Conservation (phyloP, 1,140 invertebrate species). For the Zaprionus lachaisei region DNA sequence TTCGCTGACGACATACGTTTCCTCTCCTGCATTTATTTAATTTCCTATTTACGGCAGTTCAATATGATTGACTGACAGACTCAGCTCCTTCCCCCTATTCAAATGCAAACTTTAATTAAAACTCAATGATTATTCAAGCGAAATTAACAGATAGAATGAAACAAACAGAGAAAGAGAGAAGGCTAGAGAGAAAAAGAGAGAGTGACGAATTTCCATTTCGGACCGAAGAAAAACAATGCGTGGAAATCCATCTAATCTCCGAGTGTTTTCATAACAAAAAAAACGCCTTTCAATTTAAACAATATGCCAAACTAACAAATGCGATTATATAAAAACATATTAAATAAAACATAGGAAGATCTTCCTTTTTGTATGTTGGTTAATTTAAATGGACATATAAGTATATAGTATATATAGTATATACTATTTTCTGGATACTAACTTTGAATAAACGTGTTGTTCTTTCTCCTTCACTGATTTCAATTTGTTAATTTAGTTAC, state of each 20-base stretch:
- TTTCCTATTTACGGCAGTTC: slow-evolving; percentile 66
- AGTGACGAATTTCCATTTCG: slow-evolving; percentile 8
- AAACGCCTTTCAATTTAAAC: too few species aligned
- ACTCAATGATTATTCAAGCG: slow-evolving; percentile 33
- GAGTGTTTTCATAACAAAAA: not conserved
- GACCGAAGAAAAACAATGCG: slow-evolving; percentile 24
- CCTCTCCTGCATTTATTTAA: slow-evolving; percentile 58
- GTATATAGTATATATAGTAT: too few species aligned
- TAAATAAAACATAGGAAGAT: too few species aligned
- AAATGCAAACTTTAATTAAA: slow-evolving; percentile 45
- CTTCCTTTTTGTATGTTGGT: too few species aligned
- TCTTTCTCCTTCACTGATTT: too few species aligned
- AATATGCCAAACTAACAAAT: too few species aligned
- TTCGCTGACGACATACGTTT: slow-evolving; percentile 22
- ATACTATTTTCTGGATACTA: too few species aligned
- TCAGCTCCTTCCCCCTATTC: not conserved
- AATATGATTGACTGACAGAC: slow-evolving; percentile 31
- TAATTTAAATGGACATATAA: too few species aligned
- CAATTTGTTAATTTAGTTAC: too few species aligned
- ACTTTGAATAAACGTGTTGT: too few species aligned
- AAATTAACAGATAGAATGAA: not conserved
- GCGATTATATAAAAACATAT: too few species aligned
- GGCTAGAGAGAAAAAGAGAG: not conserved
- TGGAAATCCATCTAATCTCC: not conserved
- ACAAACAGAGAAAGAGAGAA: not conserved